Percentiles rank a stretch among this genome's conserved stretches.
Evolutionary conservation across 2,797 vertebrate species (phyloP).

Genomic region (Botia kubotai): DNA sequence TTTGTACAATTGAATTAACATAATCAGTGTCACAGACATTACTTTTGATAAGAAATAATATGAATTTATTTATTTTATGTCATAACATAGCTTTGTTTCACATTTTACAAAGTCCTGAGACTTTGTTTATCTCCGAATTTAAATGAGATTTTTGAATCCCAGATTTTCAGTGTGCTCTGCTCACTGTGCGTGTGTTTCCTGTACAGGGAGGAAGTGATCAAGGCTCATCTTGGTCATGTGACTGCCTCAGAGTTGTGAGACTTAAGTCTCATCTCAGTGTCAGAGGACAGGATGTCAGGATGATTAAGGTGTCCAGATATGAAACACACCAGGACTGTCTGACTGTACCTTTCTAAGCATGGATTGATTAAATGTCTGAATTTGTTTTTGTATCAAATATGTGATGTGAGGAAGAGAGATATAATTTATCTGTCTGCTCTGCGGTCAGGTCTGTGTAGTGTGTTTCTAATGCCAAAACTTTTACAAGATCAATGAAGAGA

Average conservation of each 20-base stretch:
- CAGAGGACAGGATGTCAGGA: conserved; percentile 89
- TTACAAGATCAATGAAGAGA: neutral
- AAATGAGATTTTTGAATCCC: neutral
- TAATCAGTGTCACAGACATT: no score
- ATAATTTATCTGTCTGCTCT: conserved; percentile 84
- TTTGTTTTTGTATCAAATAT: conserved; percentile 77
- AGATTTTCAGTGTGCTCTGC: neutral
- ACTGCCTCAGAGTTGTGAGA: conserved; percentile 88
- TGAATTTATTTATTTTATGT: no score
- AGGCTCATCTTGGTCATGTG: conserved; percentile 80
- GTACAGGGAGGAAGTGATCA: conserved; percentile 69
- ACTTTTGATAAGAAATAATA: no score
- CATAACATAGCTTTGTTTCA: no score
- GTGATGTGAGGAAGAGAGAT: conserved; percentile 76
- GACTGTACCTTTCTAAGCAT: neutral
- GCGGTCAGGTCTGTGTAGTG: conserved; percentile 80
- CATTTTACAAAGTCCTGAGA: no score
- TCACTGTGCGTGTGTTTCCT: neutral
- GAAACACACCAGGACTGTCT: neutral
- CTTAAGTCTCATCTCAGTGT: conserved; percentile 79
- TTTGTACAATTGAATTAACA: no score
- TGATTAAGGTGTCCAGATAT: conserved; percentile 82
- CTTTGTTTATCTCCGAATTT: neutral
- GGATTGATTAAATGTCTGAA: neutral
- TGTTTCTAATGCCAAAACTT: no score